phyloP scores from a whole-genome alignment of 2,113 vertebrate species.

The Taurulus bubalis region DNA sequence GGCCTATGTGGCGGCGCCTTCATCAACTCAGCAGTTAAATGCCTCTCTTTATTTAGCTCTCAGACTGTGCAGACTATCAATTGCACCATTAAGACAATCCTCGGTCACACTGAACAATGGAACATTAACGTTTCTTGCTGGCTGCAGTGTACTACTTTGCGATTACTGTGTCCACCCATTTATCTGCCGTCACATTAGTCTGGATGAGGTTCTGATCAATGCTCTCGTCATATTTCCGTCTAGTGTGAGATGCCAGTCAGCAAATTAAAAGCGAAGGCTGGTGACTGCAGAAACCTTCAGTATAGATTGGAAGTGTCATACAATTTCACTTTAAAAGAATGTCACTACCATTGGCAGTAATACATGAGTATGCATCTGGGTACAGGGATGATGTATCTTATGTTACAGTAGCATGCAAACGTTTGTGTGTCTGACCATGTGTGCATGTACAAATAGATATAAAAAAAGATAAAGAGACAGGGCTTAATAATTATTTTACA shows the following conservation, averaged over 20 bases:
- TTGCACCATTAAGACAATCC: conserved; percentile 77
- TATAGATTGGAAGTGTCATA: conserved; percentile 54
- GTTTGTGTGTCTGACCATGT: conserved; percentile 11
- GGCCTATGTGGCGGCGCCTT: conserved; percentile 71
- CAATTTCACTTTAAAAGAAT: conserved; percentile 38
- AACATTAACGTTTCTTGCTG: conserved; percentile 62
- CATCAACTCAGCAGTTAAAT: conserved; percentile 73
- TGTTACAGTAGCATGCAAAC: conserved; percentile 1
- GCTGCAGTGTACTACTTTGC: conserved; percentile 42
- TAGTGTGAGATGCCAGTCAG: conserved; percentile 49
- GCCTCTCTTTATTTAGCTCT: conserved; percentile 76
- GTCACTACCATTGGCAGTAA: conserved; percentile 15
- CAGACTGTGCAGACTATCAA: conserved; percentile 75
- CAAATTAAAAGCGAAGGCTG: conserved; percentile 70
- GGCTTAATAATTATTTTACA: neutral
- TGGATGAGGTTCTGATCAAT: conserved; percentile 56
- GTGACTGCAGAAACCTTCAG: conserved; percentile 46
- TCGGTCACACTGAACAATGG: conserved; percentile 70
- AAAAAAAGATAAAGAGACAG: neutral
- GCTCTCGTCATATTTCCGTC: conserved; percentile 61
- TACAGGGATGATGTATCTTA: conserved; percentile 6
- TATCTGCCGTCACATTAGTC: conserved; percentile 53
- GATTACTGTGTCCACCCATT: conserved; percentile 59
- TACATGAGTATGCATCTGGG: neutral
- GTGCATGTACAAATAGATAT: neutral